Evolutionary conservation across 2,113 vertebrate species (phyloP).

Genomic region (Varanus komodoensis): DNA sequence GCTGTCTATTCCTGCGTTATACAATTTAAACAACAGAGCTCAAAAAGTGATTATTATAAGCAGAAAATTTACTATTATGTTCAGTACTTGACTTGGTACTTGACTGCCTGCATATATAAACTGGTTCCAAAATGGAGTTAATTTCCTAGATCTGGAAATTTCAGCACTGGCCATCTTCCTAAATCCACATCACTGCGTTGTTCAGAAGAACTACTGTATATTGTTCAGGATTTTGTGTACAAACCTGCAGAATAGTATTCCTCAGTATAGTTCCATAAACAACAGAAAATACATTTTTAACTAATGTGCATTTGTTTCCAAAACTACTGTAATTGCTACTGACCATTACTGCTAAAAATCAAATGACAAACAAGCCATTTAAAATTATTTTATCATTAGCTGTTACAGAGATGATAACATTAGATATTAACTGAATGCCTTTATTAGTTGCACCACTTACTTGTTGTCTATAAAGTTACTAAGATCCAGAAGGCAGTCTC

Average conservation of each 20-base stretch:
- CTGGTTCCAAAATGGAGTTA: not conserved
- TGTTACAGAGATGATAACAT: not conserved
- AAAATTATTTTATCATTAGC: not conserved
- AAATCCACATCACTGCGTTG: not conserved
- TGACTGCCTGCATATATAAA: not conserved
- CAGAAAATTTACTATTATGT: not conserved
- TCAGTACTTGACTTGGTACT: not conserved
- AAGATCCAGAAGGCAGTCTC: slow-evolving; percentile 88
- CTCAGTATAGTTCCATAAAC: not conserved
- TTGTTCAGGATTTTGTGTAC: not conserved
- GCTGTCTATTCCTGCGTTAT: not conserved
- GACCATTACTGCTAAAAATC: not conserved
- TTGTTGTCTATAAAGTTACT: slow-evolving; percentile 94
- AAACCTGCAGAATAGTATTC: not conserved
- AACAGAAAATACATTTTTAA: not conserved
- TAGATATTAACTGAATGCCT: not conserved
- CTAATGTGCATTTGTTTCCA: not conserved
- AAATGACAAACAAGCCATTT: not conserved
- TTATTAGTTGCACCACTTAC: slow-evolving; percentile 73
- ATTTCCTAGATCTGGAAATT: not conserved
- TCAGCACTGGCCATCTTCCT: not conserved
- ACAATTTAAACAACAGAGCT: not conserved
- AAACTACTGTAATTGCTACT: not conserved
- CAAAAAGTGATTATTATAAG: not conserved
- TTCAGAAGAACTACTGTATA: not conserved